Base-by-base conservation (phyloP, 2,797 vertebrate genomes). In the Florisuga fusca region DNA sequence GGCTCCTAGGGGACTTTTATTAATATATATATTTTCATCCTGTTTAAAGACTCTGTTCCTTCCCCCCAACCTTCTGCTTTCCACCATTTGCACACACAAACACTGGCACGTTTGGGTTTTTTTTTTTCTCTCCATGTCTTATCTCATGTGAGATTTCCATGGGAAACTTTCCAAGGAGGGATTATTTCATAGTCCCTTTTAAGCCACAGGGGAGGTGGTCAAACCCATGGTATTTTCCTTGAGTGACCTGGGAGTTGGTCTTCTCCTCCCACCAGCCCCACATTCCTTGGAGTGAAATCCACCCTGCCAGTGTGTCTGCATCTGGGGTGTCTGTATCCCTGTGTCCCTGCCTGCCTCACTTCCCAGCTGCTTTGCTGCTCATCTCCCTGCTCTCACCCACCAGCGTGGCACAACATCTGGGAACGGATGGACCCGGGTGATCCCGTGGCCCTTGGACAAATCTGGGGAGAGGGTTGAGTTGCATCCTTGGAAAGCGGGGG, bases 131-230 rank as follows among this genome's bases (percentile, higher is more conserved):
- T 9, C 29, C 8, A 2, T 4, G 34, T 15, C n/a, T 33, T 46
- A 57, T 43, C 84, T 72, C 67, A 41, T 31, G 64, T 0, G 13
- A 69, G 68, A 23, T 73, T 89, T 96, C 90, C 86, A 67, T 38
- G 95, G 95, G 96, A 94, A 93, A 71, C 45, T 88, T 81, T 77
- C 93, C 92, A 93, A 82, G 80, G 31, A 71, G 46, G 50, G 50
- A 83, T 78, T 34, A 14, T 87, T 93, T 68, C 87, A 89, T 91
- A 80, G 84, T 74, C 82, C n/a, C 46, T 62, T 64, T 36, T 69
- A 83, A 22, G 59, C 89, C 89, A n/a, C 72, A 43, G 38, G 90
- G 87, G 89, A 93, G 57, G 27, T 14, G 26, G 36, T 77, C 3
- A 0, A 72, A 57, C 25, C 31, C 5, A 0, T 4, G 2, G 41